Evolutionary conservation across 1,140 invertebrate genomes (phyloP).

Genomic region (Protaetia brevitarsis): DNA sequence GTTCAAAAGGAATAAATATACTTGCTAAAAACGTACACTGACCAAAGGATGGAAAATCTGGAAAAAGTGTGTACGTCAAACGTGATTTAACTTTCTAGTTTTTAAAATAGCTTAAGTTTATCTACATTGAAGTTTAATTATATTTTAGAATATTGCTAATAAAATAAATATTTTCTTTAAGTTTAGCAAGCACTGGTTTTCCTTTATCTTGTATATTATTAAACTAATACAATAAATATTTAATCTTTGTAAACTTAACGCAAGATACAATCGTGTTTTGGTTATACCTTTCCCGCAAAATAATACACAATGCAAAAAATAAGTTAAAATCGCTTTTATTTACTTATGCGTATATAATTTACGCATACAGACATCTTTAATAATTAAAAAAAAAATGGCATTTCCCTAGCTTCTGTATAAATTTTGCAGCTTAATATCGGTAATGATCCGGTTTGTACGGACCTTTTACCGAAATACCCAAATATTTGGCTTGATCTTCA

Average conservation of each 20-base stretch:
- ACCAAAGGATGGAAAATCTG: neutral
- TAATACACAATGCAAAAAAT: neutral
- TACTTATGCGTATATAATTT: neutral
- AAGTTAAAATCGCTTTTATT: neutral
- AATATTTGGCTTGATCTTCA: conserved; percentile 84
- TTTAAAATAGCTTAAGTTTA: conserved; percentile 14
- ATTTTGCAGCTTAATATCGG: conserved; percentile 71
- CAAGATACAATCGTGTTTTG: neutral
- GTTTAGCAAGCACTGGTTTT: neutral
- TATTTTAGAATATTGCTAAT: conserved; percentile 20
- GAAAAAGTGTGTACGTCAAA: neutral
- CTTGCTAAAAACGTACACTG: neutral
- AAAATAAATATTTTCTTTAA: conserved; percentile 22
- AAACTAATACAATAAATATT: neutral
- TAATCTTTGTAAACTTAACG: neutral
- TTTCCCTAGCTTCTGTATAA: neutral
- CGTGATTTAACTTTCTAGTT: conserved; percentile 14
- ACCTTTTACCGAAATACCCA: conserved; percentile 83
- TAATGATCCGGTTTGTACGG: conserved; percentile 98
- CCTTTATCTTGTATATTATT: neutral
- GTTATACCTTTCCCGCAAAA: neutral
- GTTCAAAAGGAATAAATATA: neutral
- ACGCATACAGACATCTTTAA: neutral
- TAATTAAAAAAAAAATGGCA: neutral
- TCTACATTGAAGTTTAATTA: conserved; percentile 16